Conservation (phyloP, 1,140 invertebrate species). For the Brachionus rubens region DNA sequence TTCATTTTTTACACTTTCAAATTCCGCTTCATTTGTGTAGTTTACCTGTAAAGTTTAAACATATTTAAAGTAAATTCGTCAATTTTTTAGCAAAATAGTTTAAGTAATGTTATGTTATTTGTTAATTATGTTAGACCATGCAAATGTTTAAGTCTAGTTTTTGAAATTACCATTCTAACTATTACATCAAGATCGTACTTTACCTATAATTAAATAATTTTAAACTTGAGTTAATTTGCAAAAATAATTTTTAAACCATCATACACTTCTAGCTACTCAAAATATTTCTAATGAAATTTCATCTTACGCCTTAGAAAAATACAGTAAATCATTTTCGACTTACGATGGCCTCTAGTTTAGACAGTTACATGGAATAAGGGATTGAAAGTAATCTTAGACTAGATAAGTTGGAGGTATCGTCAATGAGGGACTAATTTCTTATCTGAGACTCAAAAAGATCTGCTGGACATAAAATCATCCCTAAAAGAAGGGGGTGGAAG, state of each 20-base stretch:
- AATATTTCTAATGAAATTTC: background rate
- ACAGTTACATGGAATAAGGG: too few relatives aligned
- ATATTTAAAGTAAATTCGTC: background rate
- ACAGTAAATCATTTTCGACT: too few relatives aligned
- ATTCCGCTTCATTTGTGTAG: slow-evolving; percentile 3
- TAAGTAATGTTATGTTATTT: background rate
- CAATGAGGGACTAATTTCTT: too few relatives aligned
- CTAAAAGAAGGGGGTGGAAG: too few relatives aligned
- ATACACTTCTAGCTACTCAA: background rate
- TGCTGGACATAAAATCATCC: too few relatives aligned
- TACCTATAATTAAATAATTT: background rate
- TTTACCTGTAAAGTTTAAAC: background rate
- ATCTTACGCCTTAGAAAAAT: too few relatives aligned
- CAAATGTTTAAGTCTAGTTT: background rate
- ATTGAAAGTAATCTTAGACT: too few relatives aligned
- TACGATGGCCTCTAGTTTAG: too few relatives aligned
- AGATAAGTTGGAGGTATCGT: too few relatives aligned
- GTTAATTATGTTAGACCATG: background rate
- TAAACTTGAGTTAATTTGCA: too few relatives aligned
- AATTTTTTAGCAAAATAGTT: too few relatives aligned
- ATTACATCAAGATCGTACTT: slow-evolving; percentile 5
- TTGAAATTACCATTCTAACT: background rate
- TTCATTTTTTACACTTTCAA: background rate
- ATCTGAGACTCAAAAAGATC: too few relatives aligned
- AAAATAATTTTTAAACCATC: background rate